These are phyloP conservation scores for Dichetophora obliterata DNA, from an alignment of 2,888 invertebrate species.

Conservation along the genomic window DNA sequence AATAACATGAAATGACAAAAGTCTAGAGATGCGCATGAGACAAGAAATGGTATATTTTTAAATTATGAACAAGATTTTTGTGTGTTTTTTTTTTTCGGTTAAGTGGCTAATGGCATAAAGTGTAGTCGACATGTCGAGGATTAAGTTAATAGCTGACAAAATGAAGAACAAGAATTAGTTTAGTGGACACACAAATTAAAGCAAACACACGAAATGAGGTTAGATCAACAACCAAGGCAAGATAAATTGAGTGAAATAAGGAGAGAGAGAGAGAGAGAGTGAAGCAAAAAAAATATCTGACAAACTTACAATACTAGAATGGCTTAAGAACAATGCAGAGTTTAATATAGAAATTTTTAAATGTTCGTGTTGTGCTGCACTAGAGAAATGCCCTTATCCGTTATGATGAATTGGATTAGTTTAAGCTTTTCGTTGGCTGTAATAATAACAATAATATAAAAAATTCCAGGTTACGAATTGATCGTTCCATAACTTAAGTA, in stretches of 20 bases:
- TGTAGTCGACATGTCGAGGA: constrained; percentile 26
- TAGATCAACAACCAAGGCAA: background rate
- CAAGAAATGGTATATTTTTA: background rate
- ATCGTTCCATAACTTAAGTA: too few species aligned
- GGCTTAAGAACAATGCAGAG: background rate
- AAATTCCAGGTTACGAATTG: too few species aligned
- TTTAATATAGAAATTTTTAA: too few species aligned
- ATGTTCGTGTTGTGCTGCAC: too few species aligned
- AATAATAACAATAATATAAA: too few species aligned
- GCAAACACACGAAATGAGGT: background rate
- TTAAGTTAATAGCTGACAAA: constrained; percentile 23
- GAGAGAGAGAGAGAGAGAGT: background rate
- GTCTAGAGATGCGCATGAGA: background rate
- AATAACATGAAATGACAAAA: constrained; percentile 21
- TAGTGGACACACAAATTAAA: background rate
- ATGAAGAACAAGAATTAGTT: constrained; percentile 24
- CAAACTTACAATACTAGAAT: background rate
- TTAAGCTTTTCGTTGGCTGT: too few species aligned
- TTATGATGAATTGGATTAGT: too few species aligned
- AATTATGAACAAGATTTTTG: constrained; percentile 15
- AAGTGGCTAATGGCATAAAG: constrained; percentile 9
- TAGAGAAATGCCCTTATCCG: too few species aligned
- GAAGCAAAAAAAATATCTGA: background rate
- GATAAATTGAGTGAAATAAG: background rate
- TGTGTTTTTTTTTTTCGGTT: constrained; percentile 6